A percentile compares a stretch with the other conserved stretches of the same genome.
Evolutionary conservation across 1,140 invertebrate species (phyloP).

Genomic region (Elysia chlorotica): DNA sequence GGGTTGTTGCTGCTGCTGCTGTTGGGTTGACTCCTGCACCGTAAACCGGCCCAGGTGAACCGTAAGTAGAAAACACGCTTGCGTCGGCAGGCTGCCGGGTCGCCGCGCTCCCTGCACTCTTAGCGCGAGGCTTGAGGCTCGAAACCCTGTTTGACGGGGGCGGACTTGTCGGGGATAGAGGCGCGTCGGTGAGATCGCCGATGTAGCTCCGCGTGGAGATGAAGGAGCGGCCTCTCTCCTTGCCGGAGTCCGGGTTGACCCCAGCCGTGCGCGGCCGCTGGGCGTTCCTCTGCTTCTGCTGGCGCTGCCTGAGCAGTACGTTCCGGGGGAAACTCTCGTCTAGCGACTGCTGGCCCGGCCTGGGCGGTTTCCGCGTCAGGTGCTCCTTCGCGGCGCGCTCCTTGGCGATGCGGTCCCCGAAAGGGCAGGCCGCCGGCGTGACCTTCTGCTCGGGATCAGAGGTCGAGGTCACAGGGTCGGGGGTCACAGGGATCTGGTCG

Average conservation of each 20-base stretch:
- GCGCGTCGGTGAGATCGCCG: background rate
- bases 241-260: background rate
- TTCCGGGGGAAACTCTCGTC: background rate
- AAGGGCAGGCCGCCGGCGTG: conserved; percentile 5
- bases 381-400: conserved; percentile 7
- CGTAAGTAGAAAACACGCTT: too few relatives aligned
- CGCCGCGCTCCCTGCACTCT: background rate
- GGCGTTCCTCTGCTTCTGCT: background rate
- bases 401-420: conserved; percentile 11
- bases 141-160: background rate
- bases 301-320: background rate
- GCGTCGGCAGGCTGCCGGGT: too few relatives aligned
- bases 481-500: conserved; percentile 21
- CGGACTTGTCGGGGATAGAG: background rate
- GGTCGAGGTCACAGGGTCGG: background rate
- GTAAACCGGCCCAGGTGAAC: too few relatives aligned
- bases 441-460: background rate
- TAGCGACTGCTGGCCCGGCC: background rate
- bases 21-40: background rate
- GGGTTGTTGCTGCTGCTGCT: background rate
- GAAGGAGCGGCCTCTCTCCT: background rate
- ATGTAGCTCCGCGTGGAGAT: background rate
- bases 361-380: background rate
- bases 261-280: background rate
- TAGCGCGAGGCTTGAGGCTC: background rate